phyloP scores from a whole-genome alignment of 2,113 vertebrate genomes.

The Cyanistes caeruleus region DNA sequence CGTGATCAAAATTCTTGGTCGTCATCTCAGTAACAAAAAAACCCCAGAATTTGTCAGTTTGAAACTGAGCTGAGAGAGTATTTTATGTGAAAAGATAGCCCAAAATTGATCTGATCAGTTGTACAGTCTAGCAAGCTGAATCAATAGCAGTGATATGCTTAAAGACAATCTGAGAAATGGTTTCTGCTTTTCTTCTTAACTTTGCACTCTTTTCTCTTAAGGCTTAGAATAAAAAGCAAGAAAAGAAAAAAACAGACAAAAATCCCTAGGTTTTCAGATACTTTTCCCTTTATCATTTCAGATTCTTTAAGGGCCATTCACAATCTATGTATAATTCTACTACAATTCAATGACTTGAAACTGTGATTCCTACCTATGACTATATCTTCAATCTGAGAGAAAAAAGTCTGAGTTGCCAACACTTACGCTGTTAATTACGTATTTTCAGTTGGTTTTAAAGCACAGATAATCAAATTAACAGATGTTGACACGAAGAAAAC shows the following conservation, averaged over 20 bases:
- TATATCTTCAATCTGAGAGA: neutral
- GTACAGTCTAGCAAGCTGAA: neutral
- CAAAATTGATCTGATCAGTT: neutral
- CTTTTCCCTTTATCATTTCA: neutral
- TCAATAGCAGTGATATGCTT: neutral
- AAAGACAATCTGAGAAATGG: fast-evolving
- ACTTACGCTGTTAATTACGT: fast-evolving
- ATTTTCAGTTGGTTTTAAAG: neutral
- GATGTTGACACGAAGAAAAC: neutral
- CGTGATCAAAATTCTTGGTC: neutral
- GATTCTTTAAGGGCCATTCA: neutral
- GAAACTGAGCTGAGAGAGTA: neutral
- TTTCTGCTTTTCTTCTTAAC: neutral
- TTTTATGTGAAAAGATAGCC: neutral
- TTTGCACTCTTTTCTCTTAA: neutral
- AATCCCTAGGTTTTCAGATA: neutral
- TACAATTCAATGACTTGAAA: neutral
- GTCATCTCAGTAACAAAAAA: neutral
- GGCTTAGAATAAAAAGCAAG: neutral
- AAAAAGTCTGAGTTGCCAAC: neutral
- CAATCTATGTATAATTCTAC: neutral
- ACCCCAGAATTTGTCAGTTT: neutral
- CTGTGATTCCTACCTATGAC: neutral
- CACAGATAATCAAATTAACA: neutral
- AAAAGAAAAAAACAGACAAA: neutral